Conservation (phyloP, 1,140 invertebrate genomes). For the Gryllus bimaculatus region DNA sequence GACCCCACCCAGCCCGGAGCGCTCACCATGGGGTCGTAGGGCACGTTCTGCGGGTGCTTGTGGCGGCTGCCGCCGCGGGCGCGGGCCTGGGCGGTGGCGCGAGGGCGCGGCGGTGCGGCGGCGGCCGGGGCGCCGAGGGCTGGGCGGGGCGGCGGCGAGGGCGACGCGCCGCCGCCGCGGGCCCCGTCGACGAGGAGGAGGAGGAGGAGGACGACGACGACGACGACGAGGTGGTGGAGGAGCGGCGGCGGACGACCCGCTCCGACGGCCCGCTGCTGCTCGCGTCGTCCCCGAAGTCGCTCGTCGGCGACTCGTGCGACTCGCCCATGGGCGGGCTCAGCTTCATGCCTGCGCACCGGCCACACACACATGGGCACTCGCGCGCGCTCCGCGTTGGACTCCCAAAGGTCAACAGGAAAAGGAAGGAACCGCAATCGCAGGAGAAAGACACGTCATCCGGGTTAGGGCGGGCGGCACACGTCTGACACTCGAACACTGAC, state of each 20-base stretch:
- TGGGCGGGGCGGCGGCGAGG: background rate
- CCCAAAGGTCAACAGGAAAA: too few species aligned
- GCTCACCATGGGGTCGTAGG: constrained; percentile 50
- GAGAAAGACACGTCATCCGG: too few species aligned
- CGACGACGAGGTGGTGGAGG: constrained; percentile 22
- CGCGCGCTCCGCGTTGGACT: too few species aligned
- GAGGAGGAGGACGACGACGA: constrained; percentile 14
- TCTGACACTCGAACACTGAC: too few species aligned
- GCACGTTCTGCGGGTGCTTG: constrained; percentile 62
- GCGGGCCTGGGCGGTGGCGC: constrained; percentile 23
- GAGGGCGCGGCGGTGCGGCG: constrained; percentile 23
- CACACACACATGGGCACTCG: too few species aligned
- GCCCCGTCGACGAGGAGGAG: background rate
- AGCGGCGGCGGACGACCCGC: constrained; percentile 14
- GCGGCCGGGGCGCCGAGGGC: constrained; percentile 21
- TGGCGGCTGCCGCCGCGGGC: constrained; percentile 27
- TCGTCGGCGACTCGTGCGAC: constrained; percentile 27
- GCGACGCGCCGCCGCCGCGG: constrained; percentile 3
- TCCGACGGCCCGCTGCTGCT: background rate
- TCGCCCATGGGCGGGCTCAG: constrained; percentile 11
- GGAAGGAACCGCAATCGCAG: too few species aligned
- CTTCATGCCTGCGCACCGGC: constrained; percentile 15
- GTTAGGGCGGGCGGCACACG: too few species aligned
- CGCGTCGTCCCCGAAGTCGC: constrained; percentile 28
- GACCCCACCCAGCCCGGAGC: too few species aligned